Percentiles rank a stretch among this genome's conserved stretches.
Conservation (phyloP, 2,888 invertebrate species). For the Scaptomyza reducta region DNA sequence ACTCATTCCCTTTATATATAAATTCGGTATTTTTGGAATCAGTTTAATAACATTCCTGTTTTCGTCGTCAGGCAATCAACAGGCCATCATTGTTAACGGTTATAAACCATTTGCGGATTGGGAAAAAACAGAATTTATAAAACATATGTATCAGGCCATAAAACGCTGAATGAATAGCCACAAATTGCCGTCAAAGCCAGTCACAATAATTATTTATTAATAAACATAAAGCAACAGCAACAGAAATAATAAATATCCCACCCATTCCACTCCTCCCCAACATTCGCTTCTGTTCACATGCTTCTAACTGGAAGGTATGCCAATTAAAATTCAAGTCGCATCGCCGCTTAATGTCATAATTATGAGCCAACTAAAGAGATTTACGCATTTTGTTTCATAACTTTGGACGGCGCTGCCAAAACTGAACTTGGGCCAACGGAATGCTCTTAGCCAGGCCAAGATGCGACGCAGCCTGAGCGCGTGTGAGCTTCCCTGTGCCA, state of each 20-base stretch:
- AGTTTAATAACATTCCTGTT: slow-evolving; percentile 41
- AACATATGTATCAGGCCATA: slow-evolving; percentile 60
- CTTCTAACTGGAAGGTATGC: slow-evolving; percentile 46
- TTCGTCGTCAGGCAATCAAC: slow-evolving; percentile 39
- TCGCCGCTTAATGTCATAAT: slow-evolving; percentile 79
- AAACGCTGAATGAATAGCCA: slow-evolving; percentile 62
- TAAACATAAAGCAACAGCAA: slow-evolving; percentile 61
- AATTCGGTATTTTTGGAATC: slow-evolving; percentile 17
- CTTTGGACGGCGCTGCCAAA: slow-evolving; percentile 31
- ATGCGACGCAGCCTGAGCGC: slow-evolving; percentile 44
- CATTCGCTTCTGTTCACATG: neutral
- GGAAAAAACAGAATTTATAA: neutral
- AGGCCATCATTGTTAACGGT: slow-evolving; percentile 59
- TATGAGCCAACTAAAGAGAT: slow-evolving; percentile 80
- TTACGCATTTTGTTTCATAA: slow-evolving; percentile 78
- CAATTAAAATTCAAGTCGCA: slow-evolving; percentile 78
- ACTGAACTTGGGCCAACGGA: slow-evolving; percentile 13
- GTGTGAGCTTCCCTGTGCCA: slow-evolving; percentile 25
- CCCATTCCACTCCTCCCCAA: neutral
- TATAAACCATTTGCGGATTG: slow-evolving; percentile 30
- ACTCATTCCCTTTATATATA: neutral
- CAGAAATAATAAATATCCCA: slow-evolving; percentile 42
- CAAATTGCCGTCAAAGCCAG: slow-evolving; percentile 47
- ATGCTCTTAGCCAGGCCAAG: neutral
- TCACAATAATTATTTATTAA: slow-evolving; percentile 71